A percentile compares a stretch with the other conserved stretches of the same genome.
These are phyloP conservation scores for Zophobas atratus DNA, from an alignment of 1,140 invertebrate genomes.

Conservation along the genomic window DNA sequence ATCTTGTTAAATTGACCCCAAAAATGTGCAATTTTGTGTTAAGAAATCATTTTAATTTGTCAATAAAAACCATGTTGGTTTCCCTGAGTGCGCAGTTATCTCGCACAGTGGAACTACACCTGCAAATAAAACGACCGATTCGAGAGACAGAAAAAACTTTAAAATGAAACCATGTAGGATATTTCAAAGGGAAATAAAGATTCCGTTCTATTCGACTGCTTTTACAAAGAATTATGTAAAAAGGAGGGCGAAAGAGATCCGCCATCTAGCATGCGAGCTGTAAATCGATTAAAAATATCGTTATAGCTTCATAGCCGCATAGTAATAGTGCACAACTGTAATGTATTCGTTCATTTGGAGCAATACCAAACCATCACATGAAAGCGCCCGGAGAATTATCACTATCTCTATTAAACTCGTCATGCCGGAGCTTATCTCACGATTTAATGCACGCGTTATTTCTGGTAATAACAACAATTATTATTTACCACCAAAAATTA, in stretches of 20 bases:
- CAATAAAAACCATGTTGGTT: no score
- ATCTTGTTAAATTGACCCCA: no score
- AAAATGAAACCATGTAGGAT: conserved; percentile 51
- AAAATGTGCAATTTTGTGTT: no score
- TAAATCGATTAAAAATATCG: conserved; percentile 37
- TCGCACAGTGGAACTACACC: not conserved
- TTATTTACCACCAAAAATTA: conserved; percentile 47
- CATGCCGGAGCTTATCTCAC: conserved; percentile 40
- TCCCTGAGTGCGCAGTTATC: not conserved
- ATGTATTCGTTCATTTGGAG: conserved; percentile 50
- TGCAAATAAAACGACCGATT: conserved; percentile 37
- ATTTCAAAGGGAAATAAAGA: conserved; percentile 51
- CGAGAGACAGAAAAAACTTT: conserved; percentile 47
- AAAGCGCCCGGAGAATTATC: conserved; percentile 42
- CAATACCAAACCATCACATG: conserved; percentile 37
- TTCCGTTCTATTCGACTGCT: conserved; percentile 30
- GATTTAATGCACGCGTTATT: conserved; percentile 47
- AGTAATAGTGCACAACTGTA: conserved; percentile 17
- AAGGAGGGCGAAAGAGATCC: conserved; percentile 24
- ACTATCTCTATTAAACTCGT: conserved; percentile 46
- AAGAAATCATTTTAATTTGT: no score
- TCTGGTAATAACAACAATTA: conserved; percentile 49
- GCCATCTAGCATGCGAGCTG: conserved; percentile 10
- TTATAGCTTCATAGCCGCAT: conserved; percentile 27
- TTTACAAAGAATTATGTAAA: conserved; percentile 18